phyloP scores from a whole-genome alignment of 2,797 vertebrate genomes.

The Staurois parvus region DNA sequence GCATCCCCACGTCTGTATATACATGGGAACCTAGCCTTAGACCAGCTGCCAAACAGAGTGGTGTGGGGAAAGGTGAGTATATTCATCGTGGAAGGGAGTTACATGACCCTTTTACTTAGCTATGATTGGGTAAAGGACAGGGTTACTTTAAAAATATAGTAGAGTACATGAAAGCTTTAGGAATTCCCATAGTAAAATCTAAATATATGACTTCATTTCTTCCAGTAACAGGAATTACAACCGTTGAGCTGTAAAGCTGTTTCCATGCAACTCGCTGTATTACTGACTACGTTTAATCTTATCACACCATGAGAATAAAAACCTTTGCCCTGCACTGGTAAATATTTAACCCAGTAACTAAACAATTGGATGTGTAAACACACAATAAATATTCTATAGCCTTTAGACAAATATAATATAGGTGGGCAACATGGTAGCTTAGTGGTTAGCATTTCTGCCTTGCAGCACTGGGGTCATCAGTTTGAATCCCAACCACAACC shows the following conservation, averaged over 20 bases:
- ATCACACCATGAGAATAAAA: not conserved
- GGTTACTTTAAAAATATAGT: no score
- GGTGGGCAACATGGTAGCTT: not conserved
- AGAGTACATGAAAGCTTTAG: not conserved
- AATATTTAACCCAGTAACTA: conserved; percentile 10
- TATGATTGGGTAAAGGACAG: no score
- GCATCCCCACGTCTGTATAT: no score
- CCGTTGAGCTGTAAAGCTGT: not conserved
- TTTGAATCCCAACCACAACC: no score
- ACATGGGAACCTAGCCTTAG: no score
- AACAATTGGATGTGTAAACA: not conserved
- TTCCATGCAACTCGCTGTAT: not conserved
- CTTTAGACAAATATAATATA: not conserved
- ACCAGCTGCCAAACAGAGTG: no score
- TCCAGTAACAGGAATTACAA: not conserved
- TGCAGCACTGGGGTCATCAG: no score
- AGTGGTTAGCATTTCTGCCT: no score
- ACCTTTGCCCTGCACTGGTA: conserved; percentile 22
- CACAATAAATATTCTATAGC: not conserved
- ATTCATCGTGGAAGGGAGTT: no score
- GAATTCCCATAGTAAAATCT: not conserved
- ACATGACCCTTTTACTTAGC: no score
- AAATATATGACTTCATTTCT: not conserved
- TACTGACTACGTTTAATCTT: conserved; percentile 11
- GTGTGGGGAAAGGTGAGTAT: no score